Conservation (phyloP, 2,113 vertebrate species). For the Coturnix japonica region DNA sequence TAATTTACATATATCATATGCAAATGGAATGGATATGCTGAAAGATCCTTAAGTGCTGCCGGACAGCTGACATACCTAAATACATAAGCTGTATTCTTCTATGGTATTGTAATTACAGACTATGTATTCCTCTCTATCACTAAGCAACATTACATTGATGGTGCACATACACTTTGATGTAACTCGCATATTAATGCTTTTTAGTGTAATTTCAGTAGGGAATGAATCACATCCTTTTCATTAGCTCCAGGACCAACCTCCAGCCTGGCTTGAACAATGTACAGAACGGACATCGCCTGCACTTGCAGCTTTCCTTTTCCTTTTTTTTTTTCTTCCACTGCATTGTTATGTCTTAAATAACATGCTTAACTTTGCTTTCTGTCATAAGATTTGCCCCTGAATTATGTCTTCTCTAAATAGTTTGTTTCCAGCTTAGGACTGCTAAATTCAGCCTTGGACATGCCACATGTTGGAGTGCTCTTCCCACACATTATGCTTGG, state of each 20-base stretch:
- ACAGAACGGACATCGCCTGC: background rate
- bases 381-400: background rate
- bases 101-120: constrained; percentile 57
- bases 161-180: background rate
- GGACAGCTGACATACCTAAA: constrained; percentile 67
- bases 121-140: constrained; percentile 13
- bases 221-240: constrained; percentile 2
- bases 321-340: constrained; percentile 30
- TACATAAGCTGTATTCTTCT: constrained; percentile 33
- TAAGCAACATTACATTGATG: constrained; percentile 29
- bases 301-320: background rate
- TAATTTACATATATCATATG: constrained; percentile 54
- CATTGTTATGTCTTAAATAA: constrained; percentile 5
- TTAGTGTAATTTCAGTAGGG: background rate
- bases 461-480: background rate
- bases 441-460: background rate
- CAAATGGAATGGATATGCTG: constrained; percentile 65
- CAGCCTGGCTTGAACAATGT: constrained; percentile 3
- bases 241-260: background rate
- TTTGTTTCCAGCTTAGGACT: background rate
- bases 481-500: background rate
- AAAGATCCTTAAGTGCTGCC: constrained; percentile 63
- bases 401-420: constrained; percentile 4
- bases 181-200: background rate
- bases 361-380: background rate